Evolutionary conservation across 2,113 vertebrate genomes (phyloP).

Genomic region (Petroica traversi): DNA sequence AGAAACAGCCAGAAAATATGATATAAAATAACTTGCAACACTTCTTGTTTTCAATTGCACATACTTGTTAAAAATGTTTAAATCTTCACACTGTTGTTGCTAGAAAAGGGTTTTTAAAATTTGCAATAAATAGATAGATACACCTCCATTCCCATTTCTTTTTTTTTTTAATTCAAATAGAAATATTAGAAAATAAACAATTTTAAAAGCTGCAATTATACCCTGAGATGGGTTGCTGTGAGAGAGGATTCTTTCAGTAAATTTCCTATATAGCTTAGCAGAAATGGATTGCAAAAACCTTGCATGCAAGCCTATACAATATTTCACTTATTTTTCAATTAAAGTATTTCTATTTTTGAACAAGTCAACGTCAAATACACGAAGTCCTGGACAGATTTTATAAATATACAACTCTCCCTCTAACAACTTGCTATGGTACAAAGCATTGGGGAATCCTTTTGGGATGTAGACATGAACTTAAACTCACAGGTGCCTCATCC

Average conservation of each 20-base stretch:
- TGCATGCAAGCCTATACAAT: background rate
- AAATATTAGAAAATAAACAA: background rate
- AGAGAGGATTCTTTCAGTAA: background rate
- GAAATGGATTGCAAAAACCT: background rate
- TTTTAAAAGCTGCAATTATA: background rate
- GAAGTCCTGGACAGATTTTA: background rate
- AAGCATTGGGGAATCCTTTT: background rate
- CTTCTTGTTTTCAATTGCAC: background rate
- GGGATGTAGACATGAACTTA: background rate
- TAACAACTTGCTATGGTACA: background rate
- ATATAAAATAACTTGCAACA: background rate
- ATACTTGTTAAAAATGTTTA: background rate
- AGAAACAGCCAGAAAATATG: background rate
- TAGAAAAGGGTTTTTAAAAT: background rate
- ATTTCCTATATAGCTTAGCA: background rate
- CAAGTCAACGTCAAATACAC: background rate
- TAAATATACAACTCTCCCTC: background rate
- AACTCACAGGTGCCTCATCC: background rate
- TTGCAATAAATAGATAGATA: background rate
- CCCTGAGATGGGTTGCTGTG: rapidly evolving
- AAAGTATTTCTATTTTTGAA: background rate
- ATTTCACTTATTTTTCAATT: background rate
- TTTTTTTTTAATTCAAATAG: background rate
- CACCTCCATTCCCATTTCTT: rapidly evolving
- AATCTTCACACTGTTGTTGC: background rate